These are phyloP conservation scores for Machimus atricapillus DNA, from an alignment of 2,888 invertebrate genomes.

Conservation along the genomic window DNA sequence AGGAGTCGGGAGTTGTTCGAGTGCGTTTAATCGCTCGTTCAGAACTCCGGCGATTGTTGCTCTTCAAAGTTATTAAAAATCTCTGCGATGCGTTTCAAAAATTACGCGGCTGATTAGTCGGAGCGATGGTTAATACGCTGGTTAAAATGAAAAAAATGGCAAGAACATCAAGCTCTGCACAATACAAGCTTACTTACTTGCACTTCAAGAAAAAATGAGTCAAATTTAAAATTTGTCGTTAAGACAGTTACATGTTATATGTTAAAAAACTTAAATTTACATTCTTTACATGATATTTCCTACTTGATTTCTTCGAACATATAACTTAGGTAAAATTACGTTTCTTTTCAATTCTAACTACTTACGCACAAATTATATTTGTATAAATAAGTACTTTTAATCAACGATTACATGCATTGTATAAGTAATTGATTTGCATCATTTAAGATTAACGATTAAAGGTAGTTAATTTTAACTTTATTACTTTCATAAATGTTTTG, in stretches of 20 bases:
- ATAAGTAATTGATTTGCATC: neutral
- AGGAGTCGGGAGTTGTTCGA: conserved; percentile 25
- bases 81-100: neutral
- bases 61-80: conserved; percentile 33
- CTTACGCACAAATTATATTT: too few species aligned
- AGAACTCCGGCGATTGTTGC: conserved; percentile 24
- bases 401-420: neutral
- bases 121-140: neutral
- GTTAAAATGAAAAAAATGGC: neutral
- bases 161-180: neutral
- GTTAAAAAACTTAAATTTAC: too few species aligned
- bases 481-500: neutral
- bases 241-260: too few species aligned
- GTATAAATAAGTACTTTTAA: neutral
- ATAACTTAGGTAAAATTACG: too few species aligned
- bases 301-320: too few species aligned
- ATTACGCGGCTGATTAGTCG: conserved; percentile 3
- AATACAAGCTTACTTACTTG: neutral
- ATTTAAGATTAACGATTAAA: neutral
- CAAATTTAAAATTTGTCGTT: too few species aligned
- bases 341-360: too few species aligned
- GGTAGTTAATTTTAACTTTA: neutral
- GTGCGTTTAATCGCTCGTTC: conserved; percentile 33
- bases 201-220: too few species aligned
- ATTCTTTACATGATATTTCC: too few species aligned